Conservation (phyloP, 2,113 vertebrate species). For the Pseudopodoces humilis region DNA sequence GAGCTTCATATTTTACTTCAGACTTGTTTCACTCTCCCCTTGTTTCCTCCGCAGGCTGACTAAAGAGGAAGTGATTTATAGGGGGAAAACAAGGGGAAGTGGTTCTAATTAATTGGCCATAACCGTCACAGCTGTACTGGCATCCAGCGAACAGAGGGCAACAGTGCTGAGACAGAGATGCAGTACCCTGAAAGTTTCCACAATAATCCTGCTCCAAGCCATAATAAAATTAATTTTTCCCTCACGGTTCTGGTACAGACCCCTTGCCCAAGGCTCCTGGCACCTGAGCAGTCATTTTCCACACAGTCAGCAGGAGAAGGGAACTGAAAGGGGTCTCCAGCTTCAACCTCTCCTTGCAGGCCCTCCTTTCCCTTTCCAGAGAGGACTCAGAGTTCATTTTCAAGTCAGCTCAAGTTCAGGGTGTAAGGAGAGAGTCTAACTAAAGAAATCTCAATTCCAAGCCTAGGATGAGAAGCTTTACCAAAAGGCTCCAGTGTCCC, state of each 20-base stretch:
- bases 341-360: neutral
- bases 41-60: neutral
- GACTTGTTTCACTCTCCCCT: neutral
- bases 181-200: neutral
- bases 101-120: constrained; percentile 50
- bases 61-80: constrained; percentile 58
- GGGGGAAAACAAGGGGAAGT: constrained; percentile 30
- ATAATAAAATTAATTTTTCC: neutral
- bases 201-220: neutral
- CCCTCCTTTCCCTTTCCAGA: neutral
- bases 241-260: neutral
- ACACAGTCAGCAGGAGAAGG: neutral
- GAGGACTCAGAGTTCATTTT: neutral
- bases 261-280: neutral
- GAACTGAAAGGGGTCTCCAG: neutral
- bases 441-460: neutral
- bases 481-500: neutral
- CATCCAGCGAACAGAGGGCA: neutral
- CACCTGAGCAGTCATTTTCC: neutral
- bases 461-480: neutral
- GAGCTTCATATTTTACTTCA: constrained; percentile 39
- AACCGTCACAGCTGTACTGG: neutral
- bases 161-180: neutral
- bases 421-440: neutral
- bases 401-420: neutral